These are phyloP conservation scores for Ranitomeya variabilis DNA, from an alignment of 2,113 vertebrate species.

Conservation along the genomic window DNA sequence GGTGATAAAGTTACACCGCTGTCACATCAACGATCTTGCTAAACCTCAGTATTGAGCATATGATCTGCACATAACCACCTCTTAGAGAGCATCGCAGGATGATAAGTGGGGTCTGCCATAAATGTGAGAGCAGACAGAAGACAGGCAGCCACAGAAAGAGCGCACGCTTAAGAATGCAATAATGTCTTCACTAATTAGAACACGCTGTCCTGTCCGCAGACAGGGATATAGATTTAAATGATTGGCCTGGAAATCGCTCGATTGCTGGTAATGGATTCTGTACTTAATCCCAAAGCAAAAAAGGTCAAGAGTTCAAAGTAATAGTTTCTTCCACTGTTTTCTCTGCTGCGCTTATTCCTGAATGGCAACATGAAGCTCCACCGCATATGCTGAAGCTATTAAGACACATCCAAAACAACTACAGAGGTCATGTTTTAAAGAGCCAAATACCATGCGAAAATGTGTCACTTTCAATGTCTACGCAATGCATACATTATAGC, in stretches of 20 bases:
- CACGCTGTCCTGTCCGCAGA: slow-evolving; percentile 25
- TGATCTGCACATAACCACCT: background rate
- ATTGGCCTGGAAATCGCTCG: slow-evolving; percentile 43
- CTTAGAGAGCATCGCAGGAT: background rate
- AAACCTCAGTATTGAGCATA: background rate
- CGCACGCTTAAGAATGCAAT: background rate
- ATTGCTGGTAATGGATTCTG: slow-evolving; percentile 42
- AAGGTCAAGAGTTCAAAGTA: slow-evolving; percentile 15
- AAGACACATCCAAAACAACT: background rate
- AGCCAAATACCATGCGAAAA: background rate
- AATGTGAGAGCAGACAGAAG: background rate
- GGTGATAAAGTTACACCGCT: too few relatives aligned
- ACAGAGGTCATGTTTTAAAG: background rate
- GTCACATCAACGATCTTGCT: background rate
- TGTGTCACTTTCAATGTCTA: background rate
- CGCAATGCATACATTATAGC: background rate
- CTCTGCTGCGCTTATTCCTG: background rate
- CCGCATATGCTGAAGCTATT: slow-evolving; percentile 24
- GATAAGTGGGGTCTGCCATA: background rate
- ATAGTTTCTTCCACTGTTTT: slow-evolving; percentile 28
- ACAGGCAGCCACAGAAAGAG: background rate
- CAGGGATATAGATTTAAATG: slow-evolving; percentile 28
- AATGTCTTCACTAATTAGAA: slow-evolving; percentile 22
- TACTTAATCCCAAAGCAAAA: slow-evolving; percentile 27
- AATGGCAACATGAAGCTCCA: background rate